These are phyloP conservation scores for Thymelicus lineola DNA, from an alignment of 2,888 invertebrate genomes.

Conservation along the genomic window DNA sequence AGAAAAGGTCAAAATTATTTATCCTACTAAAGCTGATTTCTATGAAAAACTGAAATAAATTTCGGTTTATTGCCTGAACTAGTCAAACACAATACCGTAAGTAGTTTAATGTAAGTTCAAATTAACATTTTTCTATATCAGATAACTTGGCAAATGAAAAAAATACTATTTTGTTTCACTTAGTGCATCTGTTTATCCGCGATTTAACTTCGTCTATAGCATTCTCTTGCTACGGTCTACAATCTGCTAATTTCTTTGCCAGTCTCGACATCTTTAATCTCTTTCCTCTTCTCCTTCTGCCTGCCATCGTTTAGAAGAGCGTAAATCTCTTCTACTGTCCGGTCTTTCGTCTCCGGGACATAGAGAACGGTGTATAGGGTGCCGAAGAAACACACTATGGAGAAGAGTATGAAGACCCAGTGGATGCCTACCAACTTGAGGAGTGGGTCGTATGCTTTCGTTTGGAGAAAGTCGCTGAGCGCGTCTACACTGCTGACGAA, in stretches of 20 bases:
- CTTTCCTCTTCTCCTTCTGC: conserved; percentile 71
- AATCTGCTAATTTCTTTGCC: conserved; percentile 70
- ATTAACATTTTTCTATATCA: too few relatives aligned
- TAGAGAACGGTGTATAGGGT: conserved; percentile 74
- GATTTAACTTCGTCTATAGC: neutral
- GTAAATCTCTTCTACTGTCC: conserved; percentile 74
- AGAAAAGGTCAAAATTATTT: too few relatives aligned
- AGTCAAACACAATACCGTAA: too few relatives aligned
- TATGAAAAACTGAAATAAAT: too few relatives aligned
- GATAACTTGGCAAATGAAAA: too few relatives aligned
- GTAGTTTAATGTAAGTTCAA: too few relatives aligned
- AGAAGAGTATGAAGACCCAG: conserved; percentile 80
- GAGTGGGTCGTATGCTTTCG: conserved; percentile 77
- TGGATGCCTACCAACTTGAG: conserved; percentile 77
- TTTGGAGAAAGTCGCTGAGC: conserved; percentile 77
- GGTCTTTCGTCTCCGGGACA: conserved; percentile 78
- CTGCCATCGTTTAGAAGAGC: conserved; percentile 67
- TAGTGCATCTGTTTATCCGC: too few relatives aligned
- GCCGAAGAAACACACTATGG: conserved; percentile 73
- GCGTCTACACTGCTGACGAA: conserved; percentile 75
- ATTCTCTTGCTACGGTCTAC: conserved; percentile 48
- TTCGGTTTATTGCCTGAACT: too few relatives aligned
- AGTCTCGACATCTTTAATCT: conserved; percentile 57
- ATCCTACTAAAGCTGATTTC: too few relatives aligned
- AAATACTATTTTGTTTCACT: too few relatives aligned